Evolutionary conservation across 2,888 invertebrate genomes (phyloP), one percentile per base, ranked within the genome.

Genomic region (Caenorhabditis parvicauda): DNA sequence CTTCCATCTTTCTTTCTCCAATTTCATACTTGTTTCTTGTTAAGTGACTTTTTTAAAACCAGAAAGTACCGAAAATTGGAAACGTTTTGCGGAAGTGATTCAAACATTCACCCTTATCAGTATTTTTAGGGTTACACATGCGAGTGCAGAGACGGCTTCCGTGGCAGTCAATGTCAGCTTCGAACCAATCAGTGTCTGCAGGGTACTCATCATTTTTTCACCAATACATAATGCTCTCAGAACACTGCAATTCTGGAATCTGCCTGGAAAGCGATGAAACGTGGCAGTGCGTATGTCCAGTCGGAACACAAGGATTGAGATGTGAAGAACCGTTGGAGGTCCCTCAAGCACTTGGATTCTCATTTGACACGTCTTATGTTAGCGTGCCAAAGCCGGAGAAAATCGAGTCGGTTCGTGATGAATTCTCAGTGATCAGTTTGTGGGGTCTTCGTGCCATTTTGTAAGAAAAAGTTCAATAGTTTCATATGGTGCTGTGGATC

Each of bases 251-350:
- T 44, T 22, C 57, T 12, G 75, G 75, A 25, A 59, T 68, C 6
- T 75, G 75, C 47, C 29, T 71, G 25, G 72, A 76, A 17, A 63
- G 67, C 51, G 70, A 59, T 9, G 67, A 69, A 24, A 65, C 55
- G 5, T 66, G 60, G 54, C 67, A 70, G 38, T 76, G 76, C 42
- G 67, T 77, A 6, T 76, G 76, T 41, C 76, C 76, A 1, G 43
- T 64, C 3, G 63, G 60, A 17, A 59, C 60, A 1, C 41, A 45
- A 19, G 69, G 69, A 12, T 38, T 60, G 12, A 32, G 62, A 24
- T 62, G 62, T 35, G 62, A 62, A 38, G 54, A 58, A 27, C 43
- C 44, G 29, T 39, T 28, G 0, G 41, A 42, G 6, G 28, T 58
- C 9, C 54, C 51, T 2, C 43, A 52, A 39, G 59, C 59, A 0